Evolutionary conservation across 2,113 vertebrate genomes (phyloP), one percentile per base, ranked within the genome.

Genomic region (Oostethus manadensis): DNA sequence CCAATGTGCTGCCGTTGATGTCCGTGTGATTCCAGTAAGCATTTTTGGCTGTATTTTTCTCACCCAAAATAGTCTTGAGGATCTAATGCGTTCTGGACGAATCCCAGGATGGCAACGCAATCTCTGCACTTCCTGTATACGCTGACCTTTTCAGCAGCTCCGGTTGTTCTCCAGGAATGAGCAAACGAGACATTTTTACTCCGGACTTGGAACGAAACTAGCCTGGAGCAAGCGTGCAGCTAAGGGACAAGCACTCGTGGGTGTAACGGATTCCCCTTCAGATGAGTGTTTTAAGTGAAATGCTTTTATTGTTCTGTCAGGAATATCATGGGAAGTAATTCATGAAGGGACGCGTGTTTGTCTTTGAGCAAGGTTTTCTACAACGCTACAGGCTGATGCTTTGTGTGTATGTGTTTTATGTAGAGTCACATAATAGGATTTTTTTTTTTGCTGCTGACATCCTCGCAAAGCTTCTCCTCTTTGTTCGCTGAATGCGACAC

Each of bases 121-220:
- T 54, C 26, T 18, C 29, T 47, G 46, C 55, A 7, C 21, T 72
- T 76, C 67, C 56, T 48, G 38, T 4, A 23, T 0, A 48, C 54
- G 1, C 62, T 65, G 81, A 87, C 81, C 78, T 87, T 84, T 83
- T 10, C 62, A 53, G 42, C 63, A 3, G 51, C 63, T 76, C 76
- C 66, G 74, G 84, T 77, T 80, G 70, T 81, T 80, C 58, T 2
- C 20, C 73, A 56, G 69, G 76, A 87, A 80, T 51, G 66, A 82
- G 66, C 74, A 83, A 82, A 78, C 50, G 45, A 85, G 75, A 73
- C 66, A 22, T 76, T 77, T n/a, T 68, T 8, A 3, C 49, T 68
- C 56, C 46, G 15, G 51, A 79, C 66, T 42, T 42, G 40, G 18
- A 58, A 71, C 62, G 43, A 64, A 60, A 67, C 74, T 21, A 55